Base-by-base conservation (phyloP, 2,797 vertebrate genomes). In the Lates japonicus region DNA sequence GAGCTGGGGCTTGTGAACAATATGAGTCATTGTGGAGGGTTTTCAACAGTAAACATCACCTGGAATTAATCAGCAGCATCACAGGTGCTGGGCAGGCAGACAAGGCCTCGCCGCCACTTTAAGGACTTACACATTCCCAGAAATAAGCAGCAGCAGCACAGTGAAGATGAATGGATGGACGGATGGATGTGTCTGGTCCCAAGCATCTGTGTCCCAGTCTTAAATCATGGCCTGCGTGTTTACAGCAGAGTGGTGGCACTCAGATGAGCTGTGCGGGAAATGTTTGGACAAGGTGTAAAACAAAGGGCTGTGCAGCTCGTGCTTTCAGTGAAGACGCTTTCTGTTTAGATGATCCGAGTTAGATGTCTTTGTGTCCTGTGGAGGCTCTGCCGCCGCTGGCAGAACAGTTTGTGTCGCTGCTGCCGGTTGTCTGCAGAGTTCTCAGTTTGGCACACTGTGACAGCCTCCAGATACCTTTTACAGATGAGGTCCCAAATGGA, bases 221-320 rank as follows among this genome's bases (percentile, higher is more conserved):
- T 84, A 88, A 89, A 91, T 82, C 81, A 81, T 11, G 0, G 3
- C 5, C 39, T 51, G 16, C 0, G 19, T 87, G 86, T 90, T 88
- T 88, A 86, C 44, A 71, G 71, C 63, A 0, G 58, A 7, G 65
- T 1, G 17, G 33, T 71, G 88, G 81, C 69, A 68, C 87, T 76
- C 29, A 22, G 44, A 73, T 4, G 76, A 71, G 74, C 62, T 54
- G 78, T 41, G 82, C 0, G 25, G 12, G 61, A 84, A 70, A 54
- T 89, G 83, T 93, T 92, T 91, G 81, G 87, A 92, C 80, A 73
- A 25, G 4, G 22, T 48, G 74, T 87, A 70, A 87, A 83, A 85
- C 81, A 85, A 67, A 90, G 31, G 66, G 33, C 52, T 0, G 52
- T 0, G 39, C 59, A 13, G 74, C 12, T 3, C 39, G 13, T 1